Evolutionary conservation across 2,113 vertebrate genomes (phyloP), one percentile per base, ranked within the genome.

Genomic region (Gyps fulvus): DNA sequence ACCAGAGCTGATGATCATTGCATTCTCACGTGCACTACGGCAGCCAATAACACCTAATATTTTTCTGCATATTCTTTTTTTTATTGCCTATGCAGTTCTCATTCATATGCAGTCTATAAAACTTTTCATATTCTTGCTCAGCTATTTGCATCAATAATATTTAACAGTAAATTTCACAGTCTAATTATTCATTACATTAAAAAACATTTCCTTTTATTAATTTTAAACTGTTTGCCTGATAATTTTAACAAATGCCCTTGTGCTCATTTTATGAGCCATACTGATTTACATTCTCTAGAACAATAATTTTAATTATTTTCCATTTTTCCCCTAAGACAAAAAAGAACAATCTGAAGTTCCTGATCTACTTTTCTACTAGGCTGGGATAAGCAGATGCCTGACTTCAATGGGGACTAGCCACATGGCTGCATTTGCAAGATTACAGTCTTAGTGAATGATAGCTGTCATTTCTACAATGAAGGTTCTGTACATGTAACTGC

Each of bases 231-330:
- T 62, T 90, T 93, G 25, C 50, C 47, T 86, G 69, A n/a, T 71
- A 74, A 83, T 92, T 93, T 95, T 66, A 71, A 89, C 21, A 93
- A 95, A 94, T 27, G 14, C 3, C 13, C 20, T 66, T 38, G 29
- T 83, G 50, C n/a, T 92, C 21, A 83, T 94, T 93, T 96, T 77
- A 77, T 59, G 14, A 96, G 29, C 40, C 22, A 90, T 6, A 4
- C 59, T 88, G 42, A 92, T 92, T 80, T 95, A 29, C 49, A 80
- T 93, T 95, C 67, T 86, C 36, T 77, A 86, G 71, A 94, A 80
- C 22, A 93, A 57, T 66, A 77, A 70, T 76, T 95, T 55, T 86
- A 83, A 78, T 90, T 95, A 62, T 94, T 94, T 93, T 74, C 22
- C 27, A 14, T 80, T 94, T 91, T 80, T 4, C 59, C 63, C 74